Percentiles rank a stretch among this genome's conserved stretches.
Evolutionary conservation across 2,113 vertebrate genomes (phyloP).

Genomic region (Halichoeres trimaculatus): DNA sequence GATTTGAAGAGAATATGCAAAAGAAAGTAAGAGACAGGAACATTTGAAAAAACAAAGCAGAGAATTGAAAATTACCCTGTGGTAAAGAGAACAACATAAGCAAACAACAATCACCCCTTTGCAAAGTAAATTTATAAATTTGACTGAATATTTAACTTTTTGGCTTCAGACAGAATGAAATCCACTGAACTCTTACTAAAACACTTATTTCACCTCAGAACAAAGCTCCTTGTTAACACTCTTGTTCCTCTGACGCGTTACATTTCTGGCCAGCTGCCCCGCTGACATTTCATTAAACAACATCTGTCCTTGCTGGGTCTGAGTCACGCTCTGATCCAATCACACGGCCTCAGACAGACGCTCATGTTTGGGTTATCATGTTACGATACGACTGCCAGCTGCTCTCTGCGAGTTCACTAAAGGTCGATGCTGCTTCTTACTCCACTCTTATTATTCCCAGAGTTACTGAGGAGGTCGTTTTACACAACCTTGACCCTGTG

Average conservation of each 20-base stretch:
- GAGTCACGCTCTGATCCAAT: constrained; percentile 23
- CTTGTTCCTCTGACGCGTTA: constrained; percentile 11
- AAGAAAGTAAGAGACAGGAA: no score
- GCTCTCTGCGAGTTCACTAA: constrained; percentile 36
- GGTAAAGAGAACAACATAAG: no score
- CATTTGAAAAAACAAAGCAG: no score
- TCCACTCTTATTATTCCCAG: neutral
- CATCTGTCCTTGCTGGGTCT: constrained; percentile 52
- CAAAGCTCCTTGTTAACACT: constrained; percentile 14
- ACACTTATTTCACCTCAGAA: neutral
- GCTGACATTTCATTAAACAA: constrained; percentile 44
- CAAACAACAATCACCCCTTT: no score
- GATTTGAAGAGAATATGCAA: no score
- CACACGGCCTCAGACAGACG: neutral
- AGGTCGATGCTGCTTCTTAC: constrained; percentile 23
- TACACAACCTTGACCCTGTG: constrained; percentile 18
- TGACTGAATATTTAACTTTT: no score
- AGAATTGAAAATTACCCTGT: no score
- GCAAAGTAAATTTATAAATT: no score
- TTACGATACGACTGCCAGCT: constrained; percentile 62
- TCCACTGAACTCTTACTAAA: neutral
- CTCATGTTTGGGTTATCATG: constrained; percentile 56
- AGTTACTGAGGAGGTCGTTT: constrained; percentile 6
- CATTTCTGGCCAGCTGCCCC: constrained; percentile 53
- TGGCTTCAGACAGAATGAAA: no score